Evolutionary conservation across 2,113 vertebrate species (phyloP).

Genomic region (Ochotona curzoniae): DNA sequence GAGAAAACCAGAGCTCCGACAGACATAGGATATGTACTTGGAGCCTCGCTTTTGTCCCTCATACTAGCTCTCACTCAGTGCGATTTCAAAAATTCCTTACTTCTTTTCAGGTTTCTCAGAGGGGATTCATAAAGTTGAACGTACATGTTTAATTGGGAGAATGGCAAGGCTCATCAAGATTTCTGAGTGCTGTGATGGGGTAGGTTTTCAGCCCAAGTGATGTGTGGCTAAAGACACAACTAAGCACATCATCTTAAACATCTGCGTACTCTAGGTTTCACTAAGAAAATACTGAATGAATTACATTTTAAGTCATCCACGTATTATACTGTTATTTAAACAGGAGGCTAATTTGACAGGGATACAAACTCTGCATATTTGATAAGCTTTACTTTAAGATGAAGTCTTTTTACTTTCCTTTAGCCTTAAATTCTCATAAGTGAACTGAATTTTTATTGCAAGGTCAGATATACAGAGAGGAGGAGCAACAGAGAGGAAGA

Average conservation of each 20-base stretch:
- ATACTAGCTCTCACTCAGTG: not conserved
- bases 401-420: conserved; percentile 30
- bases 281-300: conserved; percentile 42
- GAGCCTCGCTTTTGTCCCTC: not conserved
- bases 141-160: conserved; percentile 44
- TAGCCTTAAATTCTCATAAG: conserved; percentile 53
- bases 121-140: conserved; percentile 61
- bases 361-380: conserved; percentile 30
- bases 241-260: not conserved
- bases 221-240: not conserved
- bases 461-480: too few relatives aligned
- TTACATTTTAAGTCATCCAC: conserved; percentile 56
- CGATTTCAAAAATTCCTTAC: not conserved
- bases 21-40: not conserved
- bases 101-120: conserved; percentile 28
- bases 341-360: conserved; percentile 49
- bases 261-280: not conserved
- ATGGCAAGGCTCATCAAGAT: conserved; percentile 61
- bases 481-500: too few relatives aligned
- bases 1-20: not conserved
- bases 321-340: conserved; percentile 61
- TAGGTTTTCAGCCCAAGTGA: not conserved
- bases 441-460: not conserved
- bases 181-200: not conserved
- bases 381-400: conserved; percentile 52